Percentiles rank a stretch among this genome's conserved stretches.
phyloP scores from a whole-genome alignment of 2,888 invertebrate genomes.

The Drosophila ezoana region DNA sequence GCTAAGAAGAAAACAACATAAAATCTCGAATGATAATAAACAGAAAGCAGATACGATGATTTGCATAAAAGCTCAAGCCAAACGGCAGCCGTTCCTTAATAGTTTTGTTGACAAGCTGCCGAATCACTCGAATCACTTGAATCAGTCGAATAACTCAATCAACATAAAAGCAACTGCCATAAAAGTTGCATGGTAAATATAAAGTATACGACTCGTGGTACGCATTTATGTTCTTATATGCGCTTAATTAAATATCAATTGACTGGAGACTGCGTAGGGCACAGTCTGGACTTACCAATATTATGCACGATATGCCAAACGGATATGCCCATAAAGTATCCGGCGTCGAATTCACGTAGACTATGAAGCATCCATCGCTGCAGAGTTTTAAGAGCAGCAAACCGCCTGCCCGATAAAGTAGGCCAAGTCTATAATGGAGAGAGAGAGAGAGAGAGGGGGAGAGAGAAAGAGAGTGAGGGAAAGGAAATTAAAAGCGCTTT shows the following conservation, averaged over 20 bases:
- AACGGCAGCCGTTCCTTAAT: conserved; percentile 36
- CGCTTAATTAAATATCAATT: conserved; percentile 40
- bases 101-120: conserved; percentile 59
- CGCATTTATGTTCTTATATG: conserved; percentile 2
- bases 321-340: conserved; percentile 87
- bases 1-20: conserved; percentile 3
- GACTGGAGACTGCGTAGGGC: not conserved
- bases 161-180: conserved; percentile 38
- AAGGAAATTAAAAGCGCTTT: conserved; percentile 52
- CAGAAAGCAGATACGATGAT: conserved; percentile 37
- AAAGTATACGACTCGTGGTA: conserved; percentile 34
- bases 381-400: conserved; percentile 87
- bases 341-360: conserved; percentile 88
- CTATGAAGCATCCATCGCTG: conserved; percentile 88
- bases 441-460: not conserved
- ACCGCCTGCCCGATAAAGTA: conserved; percentile 87
- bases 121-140: not conserved
- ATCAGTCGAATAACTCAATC: conserved; percentile 39
- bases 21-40: conserved; percentile 14
- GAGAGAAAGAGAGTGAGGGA: not conserved
- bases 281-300: conserved; percentile 86
- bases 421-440: conserved; percentile 86
- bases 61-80: conserved; percentile 51
- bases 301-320: conserved; percentile 86
- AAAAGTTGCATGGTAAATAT: conserved; percentile 30